phyloP scores from a whole-genome alignment of 2,888 invertebrate species.

The Meta bourneti region DNA sequence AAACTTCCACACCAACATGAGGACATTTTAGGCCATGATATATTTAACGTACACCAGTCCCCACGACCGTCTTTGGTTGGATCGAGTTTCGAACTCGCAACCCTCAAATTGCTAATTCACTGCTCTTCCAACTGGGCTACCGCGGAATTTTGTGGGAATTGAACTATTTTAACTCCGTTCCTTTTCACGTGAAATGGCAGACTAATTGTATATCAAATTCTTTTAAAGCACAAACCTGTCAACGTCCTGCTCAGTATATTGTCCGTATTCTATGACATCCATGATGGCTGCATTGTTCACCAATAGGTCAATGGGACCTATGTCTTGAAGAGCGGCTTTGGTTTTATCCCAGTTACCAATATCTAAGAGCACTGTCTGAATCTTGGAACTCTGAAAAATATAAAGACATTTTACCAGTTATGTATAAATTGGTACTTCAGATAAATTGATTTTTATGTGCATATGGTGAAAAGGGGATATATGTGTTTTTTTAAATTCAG shows the following conservation, averaged over 20 bases:
- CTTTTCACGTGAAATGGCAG: too few relatives aligned
- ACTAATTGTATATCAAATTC: background rate
- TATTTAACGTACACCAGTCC: too few relatives aligned
- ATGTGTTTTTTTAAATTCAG: too few relatives aligned
- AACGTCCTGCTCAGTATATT: slow-evolving; percentile 86
- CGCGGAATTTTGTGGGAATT: too few relatives aligned
- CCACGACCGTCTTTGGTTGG: too few relatives aligned
- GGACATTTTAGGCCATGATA: too few relatives aligned
- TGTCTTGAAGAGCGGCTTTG: slow-evolving; percentile 84
- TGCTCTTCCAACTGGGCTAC: too few relatives aligned
- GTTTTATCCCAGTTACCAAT: slow-evolving; percentile 89
- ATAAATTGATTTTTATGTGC: background rate
- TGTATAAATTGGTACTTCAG: background rate
- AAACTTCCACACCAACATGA: too few relatives aligned
- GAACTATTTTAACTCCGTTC: too few relatives aligned
- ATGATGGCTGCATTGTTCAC: slow-evolving; percentile 95
- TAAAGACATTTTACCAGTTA: too few relatives aligned
- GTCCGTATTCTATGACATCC: slow-evolving; percentile 86
- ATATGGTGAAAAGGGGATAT: background rate
- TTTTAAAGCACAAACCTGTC: slow-evolving; percentile 84
- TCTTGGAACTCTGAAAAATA: slow-evolving; percentile 80
- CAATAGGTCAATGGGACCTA: slow-evolving; percentile 88
- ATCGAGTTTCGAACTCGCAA: too few relatives aligned
- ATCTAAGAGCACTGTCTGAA: slow-evolving; percentile 86
- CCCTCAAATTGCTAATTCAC: too few relatives aligned